Conservation (phyloP, 2,113 vertebrate genomes). For the Bettongia penicillata region DNA sequence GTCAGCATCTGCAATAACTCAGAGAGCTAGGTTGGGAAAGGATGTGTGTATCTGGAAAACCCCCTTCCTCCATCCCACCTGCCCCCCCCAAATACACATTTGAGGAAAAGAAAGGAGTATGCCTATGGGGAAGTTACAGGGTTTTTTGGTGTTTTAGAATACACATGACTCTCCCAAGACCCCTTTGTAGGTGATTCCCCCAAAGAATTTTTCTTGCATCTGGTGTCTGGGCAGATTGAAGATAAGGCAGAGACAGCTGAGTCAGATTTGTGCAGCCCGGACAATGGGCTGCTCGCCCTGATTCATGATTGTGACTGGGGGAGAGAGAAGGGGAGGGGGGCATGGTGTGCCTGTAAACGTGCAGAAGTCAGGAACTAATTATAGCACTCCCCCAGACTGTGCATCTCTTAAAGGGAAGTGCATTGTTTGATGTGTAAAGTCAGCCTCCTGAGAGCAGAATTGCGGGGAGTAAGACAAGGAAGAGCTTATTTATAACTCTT, state of each 20-base stretch:
- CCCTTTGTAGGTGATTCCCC: not conserved
- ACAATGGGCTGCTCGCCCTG: constrained; percentile 28
- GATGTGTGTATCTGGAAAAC: not conserved
- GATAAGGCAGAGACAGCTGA: constrained; percentile 36
- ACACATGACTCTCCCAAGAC: not conserved
- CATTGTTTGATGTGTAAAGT: not conserved
- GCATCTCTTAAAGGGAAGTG: not conserved
- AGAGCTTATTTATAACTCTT: not conserved
- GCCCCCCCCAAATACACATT: not conserved
- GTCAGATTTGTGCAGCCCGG: not conserved
- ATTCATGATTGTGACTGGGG: not conserved
- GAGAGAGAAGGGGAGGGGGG: constrained; percentile 1
- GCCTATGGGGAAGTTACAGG: not conserved
- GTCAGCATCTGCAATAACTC: not conserved
- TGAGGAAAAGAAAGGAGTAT: not conserved
- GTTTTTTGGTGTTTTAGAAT: constrained; percentile 43
- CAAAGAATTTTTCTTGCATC: constrained; percentile 41
- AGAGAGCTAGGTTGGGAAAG: not conserved
- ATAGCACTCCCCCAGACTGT: not conserved
- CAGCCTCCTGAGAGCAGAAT: not conserved
- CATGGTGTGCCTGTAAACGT: not conserved
- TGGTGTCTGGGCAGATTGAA: constrained; percentile 16
- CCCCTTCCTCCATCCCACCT: not conserved
- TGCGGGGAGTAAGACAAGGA: not conserved
- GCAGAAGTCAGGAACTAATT: constrained; percentile 34